Evolutionary conservation across 2,797 vertebrate genomes (phyloP), one percentile per base, ranked within the genome.

Genomic region (Spizella passerina): DNA sequence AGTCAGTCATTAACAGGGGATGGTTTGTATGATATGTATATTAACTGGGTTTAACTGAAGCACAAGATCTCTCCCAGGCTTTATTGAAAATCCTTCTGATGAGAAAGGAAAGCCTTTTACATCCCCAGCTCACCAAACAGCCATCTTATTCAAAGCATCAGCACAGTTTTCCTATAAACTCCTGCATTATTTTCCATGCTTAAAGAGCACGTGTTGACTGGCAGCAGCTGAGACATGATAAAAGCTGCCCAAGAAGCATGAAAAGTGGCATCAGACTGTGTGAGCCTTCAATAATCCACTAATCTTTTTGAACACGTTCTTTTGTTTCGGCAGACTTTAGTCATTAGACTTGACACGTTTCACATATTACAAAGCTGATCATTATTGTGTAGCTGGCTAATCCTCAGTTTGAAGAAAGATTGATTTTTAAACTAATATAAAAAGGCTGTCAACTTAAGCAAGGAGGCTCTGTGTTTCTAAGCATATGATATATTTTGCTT

Each of bases 241-340:
- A 84, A 94, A 96, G 65, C 68, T 78, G 59, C 72, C 69, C 79
- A 66, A 87, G 55, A 50, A 82, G 63, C 73, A 50, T 57, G 49
- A 86, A 84, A 92, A 82, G 65, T 92, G 71, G 22, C 82, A 93
- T 92, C 79, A 71, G 57, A 49, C 11, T 79, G 30, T n/a, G 57
- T 52, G 82, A 94, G 79, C 57, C 79, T 64, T 47, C 69, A 81
- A 44, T 89, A 95, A 95, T 83, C 93, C 82, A n/a, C 34, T 96
- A 92, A 95, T 94, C 84, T 85, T 92, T 94, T 70, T 36, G 26
- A 95, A 94, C 55, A 84, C 44, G 21, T 72, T 73, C 43, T 90
- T 93, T 94, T 73, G 60, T 93, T 91, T 73, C 53, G 88, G 52
- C 30, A 92, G 70, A 47, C 47, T 93, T 95, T 19, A 61, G 65